A percentile compares a stretch with the other conserved stretches of the same genome.
Evolutionary conservation across 2,797 vertebrate genomes (phyloP).

Genomic region (Mus minutoides): DNA sequence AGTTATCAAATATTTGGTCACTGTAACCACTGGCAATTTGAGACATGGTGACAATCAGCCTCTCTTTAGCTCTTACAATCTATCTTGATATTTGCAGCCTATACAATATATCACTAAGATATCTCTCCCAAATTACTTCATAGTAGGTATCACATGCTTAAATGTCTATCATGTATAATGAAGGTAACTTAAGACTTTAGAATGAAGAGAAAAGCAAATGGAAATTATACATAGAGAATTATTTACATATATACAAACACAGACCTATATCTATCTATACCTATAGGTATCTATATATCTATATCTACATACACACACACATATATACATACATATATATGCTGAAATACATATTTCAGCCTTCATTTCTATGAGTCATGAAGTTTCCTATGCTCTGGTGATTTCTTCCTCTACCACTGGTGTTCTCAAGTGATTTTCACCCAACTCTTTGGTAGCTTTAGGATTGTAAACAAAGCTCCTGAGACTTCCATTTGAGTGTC

Average conservation of each 20-base stretch:
- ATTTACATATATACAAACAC: not conserved
- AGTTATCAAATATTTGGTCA: not conserved
- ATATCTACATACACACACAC: not conserved
- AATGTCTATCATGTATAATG: not conserved
- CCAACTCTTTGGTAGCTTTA: not conserved
- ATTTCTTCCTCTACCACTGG: not conserved
- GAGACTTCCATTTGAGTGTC: not conserved
- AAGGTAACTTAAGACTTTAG: not conserved
- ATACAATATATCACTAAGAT: not conserved
- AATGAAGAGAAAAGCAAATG: not conserved
- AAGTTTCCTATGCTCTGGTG: not conserved
- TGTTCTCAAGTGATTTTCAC: not conserved
- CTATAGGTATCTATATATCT: too few relatives aligned
- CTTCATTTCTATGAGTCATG: not conserved
- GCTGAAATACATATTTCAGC: not conserved
- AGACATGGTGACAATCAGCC: not conserved
- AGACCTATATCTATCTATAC: too few relatives aligned
- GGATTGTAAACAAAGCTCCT: not conserved
- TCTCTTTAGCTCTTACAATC: not conserved
- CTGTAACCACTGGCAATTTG: not conserved
- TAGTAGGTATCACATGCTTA: not conserved
- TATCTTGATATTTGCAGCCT: not conserved
- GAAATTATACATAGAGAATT: not conserved
- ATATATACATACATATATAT: too few relatives aligned
- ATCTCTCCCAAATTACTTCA: not conserved